Base-by-base conservation (phyloP, 2,113 vertebrate species). In the Heloderma charlesbogerti region DNA sequence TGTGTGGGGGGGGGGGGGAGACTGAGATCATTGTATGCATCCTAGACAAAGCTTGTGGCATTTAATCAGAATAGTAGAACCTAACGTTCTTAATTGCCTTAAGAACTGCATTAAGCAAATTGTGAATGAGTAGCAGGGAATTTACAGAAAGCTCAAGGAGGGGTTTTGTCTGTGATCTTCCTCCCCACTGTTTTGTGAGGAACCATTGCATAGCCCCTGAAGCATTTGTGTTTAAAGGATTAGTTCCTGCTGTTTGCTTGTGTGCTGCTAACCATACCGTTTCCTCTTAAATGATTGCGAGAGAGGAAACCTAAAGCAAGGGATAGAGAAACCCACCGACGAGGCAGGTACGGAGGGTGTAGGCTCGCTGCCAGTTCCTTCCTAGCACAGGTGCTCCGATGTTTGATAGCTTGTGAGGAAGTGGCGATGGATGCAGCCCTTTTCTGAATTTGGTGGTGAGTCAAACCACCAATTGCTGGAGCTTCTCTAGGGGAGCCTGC, bases 171-270 rank as follows among this genome's bases (percentile, higher is more conserved):
- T 0, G 0, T 90, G 25, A n/a, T 81, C 84, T 90, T 93, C 92
- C 93, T 86, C 91, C 91, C 91, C 84, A 43, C 72, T 93, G 92
- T 93, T 95, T 93, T 95, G 89, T 92, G 91, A 93, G 86, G 93
- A 96, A 86, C 91, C 89, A 92, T 95, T 86, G 13, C 91, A 84
- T 91, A 96, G 94, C 89, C 6, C 0, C 79, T 92, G 71, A 93
- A 97, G 94, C 93, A 71, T 96, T 96, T 92, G 82, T 94, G 92
- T 97, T 97, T 97, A 97, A 97, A 97, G 97, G 97, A 97, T 98
- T 97, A 97, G 95, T 95, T 96, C 97, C 95, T 71, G 96, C 96
- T 96, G 97, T 96, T 97, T 97, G 96, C 97, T 97, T 96, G 95
- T 95, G 92, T 96, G 96, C 93, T 95, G 94, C 95, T 97, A 94